A percentile compares a stretch with the other conserved stretches of the same genome.
phyloP scores from a whole-genome alignment of 2,888 invertebrate species.

The Pimpla rufipes region DNA sequence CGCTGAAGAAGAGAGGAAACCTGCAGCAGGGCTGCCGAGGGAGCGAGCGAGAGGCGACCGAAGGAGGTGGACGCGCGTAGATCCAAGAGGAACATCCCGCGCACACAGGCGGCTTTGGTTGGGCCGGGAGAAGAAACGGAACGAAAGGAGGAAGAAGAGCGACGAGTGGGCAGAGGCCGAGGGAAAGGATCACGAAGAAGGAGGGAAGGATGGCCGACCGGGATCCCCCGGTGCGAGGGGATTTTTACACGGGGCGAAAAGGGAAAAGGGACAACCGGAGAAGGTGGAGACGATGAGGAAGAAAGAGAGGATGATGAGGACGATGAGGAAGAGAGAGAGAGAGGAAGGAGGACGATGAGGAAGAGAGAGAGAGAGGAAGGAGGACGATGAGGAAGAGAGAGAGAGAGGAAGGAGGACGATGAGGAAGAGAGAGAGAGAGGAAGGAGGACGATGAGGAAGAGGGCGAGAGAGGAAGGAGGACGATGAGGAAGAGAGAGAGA shows the following conservation, averaged over 20 bases:
- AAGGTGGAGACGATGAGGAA: slow-evolving; percentile 28
- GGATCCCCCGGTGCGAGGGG: slow-evolving; percentile 63
- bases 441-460: too few species aligned
- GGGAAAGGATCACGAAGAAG: slow-evolving; percentile 69
- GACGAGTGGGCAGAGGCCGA: slow-evolving; percentile 57
- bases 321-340: slow-evolving; percentile 1
- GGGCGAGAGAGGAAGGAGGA: slow-evolving; percentile 11
- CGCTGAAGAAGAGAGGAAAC: too few species aligned
- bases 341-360: background rate
- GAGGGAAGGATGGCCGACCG: slow-evolving; percentile 59
- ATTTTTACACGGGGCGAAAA: slow-evolving; percentile 60
- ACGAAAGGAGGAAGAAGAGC: slow-evolving; percentile 56
- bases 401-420: slow-evolving; percentile 51
- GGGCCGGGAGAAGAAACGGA: slow-evolving; percentile 54
- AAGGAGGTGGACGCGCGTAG: slow-evolving; percentile 60
- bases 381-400: slow-evolving; percentile 61
- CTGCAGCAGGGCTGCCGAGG: slow-evolving; percentile 62
- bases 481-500: background rate
- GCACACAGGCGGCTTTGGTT: slow-evolving; percentile 34
- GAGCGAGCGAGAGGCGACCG: slow-evolving; percentile 46
- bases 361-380: background rate
- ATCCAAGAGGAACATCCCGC: slow-evolving; percentile 41
- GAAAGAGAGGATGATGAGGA: slow-evolving; percentile 22
- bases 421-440: too few species aligned
- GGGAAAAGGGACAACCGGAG: slow-evolving; percentile 64